Evolutionary conservation across 2,888 invertebrate species (phyloP), one percentile per base, ranked within the genome.

Genomic region (Plebejus anna): DNA sequence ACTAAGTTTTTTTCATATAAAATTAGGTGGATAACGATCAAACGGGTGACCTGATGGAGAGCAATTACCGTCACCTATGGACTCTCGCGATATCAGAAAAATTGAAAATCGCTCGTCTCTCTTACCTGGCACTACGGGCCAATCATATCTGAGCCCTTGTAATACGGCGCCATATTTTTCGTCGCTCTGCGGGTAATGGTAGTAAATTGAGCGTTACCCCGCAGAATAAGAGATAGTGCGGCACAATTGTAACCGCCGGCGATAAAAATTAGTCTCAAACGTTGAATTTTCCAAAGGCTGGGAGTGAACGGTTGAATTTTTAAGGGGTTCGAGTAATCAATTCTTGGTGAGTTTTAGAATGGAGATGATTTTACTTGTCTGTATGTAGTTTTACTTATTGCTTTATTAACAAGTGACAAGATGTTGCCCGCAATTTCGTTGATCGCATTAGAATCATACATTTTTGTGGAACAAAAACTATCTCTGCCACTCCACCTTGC

Each of bases 121-220:
- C 77, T 16, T 83, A 2, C 78, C 81, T 85, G 84, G 79, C 75
- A 79, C 87, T 86, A 81, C 78, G 32, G 28, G 22, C 79, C 83
- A 83, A 85, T 87, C 86, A 84, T 83, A 84, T 80, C 83, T 85
- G 84, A 88, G 88, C 89, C 87, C 86, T 88, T 90, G 89, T 90
- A 90, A 91, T 88, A 91, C 88, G 87, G 85, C 85, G 86, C 90
- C 92, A 90, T 92, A 91, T 92, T 92, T 92, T 90, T 91, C 89
- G 87, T 83, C 89, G 89, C 90, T 88, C 90, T 88, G 89, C 84
- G 87, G 88, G 85, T 86, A 87, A 87, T 85, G 84, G 84, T 84
- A 88, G 84, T 89, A 88, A 89, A 90, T 90, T 91, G 82, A 84
- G 85, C 83, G 84, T 85, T 85, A 84, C 84, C 83, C 86, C 85